Percentiles rank a stretch among this genome's conserved stretches.
phyloP scores from a whole-genome alignment of 2,797 vertebrate genomes.

The Echiichthys vipera region DNA sequence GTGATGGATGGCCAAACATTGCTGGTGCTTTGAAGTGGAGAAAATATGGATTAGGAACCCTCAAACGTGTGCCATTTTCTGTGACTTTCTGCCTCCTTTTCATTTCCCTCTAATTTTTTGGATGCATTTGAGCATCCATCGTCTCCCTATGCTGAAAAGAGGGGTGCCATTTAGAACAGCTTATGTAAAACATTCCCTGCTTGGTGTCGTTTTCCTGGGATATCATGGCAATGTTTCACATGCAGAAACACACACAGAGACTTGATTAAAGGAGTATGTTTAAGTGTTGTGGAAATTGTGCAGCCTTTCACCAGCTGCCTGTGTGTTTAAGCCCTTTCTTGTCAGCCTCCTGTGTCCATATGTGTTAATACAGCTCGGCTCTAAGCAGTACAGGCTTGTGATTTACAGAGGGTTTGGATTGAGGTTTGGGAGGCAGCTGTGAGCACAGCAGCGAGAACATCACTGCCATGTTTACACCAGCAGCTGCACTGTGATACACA shows the following conservation, averaged over 20 bases:
- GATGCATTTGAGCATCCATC: conserved; percentile 19
- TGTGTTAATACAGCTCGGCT: conserved; percentile 73
- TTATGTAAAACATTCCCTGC: conserved; percentile 46
- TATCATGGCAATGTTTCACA: conserved; percentile 1
- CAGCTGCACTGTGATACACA: conserved; percentile 64
- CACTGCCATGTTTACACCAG: conserved; percentile 68
- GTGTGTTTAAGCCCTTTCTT: conserved; percentile 60
- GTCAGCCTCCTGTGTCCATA: conserved; percentile 62
- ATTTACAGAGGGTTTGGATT: conserved; percentile 67
- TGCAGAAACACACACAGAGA: conserved; percentile 26
- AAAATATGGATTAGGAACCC: conserved; percentile 59
- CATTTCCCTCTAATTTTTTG: conserved; percentile 11
- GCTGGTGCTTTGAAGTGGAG: conserved; percentile 64
- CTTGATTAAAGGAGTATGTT: conserved; percentile 57
- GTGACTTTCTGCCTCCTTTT: conserved; percentile 19
- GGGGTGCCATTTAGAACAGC: conserved; percentile 19
- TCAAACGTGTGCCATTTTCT: conserved; percentile 42
- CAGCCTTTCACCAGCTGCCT: conserved; percentile 46
- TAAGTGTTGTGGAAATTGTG: conserved; percentile 45
- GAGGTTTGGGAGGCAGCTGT: conserved; percentile 74
- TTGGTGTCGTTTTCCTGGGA: conserved; percentile 34
- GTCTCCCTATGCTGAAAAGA: conserved; percentile 23
- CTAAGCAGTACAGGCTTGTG: conserved; percentile 72
- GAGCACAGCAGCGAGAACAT: conserved; percentile 60
- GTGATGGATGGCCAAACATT: conserved; percentile 66